Evolutionary conservation across 2,113 vertebrate species (phyloP), one percentile per base, ranked within the genome.

Genomic region (Elephantulus edwardii): DNA sequence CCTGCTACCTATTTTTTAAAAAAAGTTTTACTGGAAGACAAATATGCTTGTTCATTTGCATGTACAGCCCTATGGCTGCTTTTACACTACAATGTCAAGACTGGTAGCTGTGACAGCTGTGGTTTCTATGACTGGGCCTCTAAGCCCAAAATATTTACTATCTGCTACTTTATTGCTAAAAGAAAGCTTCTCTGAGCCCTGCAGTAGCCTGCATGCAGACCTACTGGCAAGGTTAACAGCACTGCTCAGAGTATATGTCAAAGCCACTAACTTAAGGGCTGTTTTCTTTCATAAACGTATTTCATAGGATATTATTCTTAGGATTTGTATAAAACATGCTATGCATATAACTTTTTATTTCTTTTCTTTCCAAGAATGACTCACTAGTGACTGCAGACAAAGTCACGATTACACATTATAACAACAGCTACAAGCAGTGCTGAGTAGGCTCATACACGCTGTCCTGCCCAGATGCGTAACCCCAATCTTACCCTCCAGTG

Each of bases 351-450:
- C 79, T 76, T 60, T 79, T 8, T 42, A 76, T 68, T 84, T 89
- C 84, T 77, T 93, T 93, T 93, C 89, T 91, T 92, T 94, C 40
- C 90, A 93, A 91, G 88, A 54, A 91, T 91, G 85, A 92, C 28
- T 93, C 91, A 94, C 40, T 46, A 83, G 76, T 17, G 80, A 50
- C 48, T 87, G 86, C 71, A 83, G 80, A 85, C 50, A 76, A 78
- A 88, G 58, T 82, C 89, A 91, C 19, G 44, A 89, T 93, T 74
- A 87, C 64, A 79, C 44, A 74, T 76, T 92, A 85, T 33, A 87
- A 89, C 81, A 93, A 82, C 80, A 87, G 83, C 70, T n/a, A 93
- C 22, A 81, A 75, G 88, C 56, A 80, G 58, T 83, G 33, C 1
- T 50, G 86, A 86, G 71, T 20, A 24, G 22, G 83, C 52, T 91